Evolutionary conservation across 23 tunicate genomes (phyloP).

Genomic region (Ascidia mentula): DNA sequence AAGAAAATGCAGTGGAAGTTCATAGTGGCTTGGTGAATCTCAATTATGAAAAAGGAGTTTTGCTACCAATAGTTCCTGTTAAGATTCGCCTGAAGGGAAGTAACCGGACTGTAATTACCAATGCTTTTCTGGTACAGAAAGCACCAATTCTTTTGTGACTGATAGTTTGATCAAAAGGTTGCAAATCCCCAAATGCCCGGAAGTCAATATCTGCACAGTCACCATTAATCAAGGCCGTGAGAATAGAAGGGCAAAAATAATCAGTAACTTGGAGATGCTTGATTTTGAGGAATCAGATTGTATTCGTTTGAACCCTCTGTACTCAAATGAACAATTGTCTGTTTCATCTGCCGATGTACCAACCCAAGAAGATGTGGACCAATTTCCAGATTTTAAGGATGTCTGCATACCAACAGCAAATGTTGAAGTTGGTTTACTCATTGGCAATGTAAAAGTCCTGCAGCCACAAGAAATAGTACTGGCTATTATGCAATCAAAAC

Average conservation of each 20-base stretch:
- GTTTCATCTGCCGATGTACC: conserved; percentile 7
- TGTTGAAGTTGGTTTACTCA: conserved; percentile 18
- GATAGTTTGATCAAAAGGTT: background rate
- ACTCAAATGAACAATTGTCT: background rate
- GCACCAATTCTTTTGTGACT: conserved; percentile 22
- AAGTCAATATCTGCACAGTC: background rate
- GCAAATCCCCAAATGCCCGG: conserved; percentile 1
- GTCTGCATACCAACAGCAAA: background rate
- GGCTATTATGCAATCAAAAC: conserved; percentile 36
- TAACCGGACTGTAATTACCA: background rate
- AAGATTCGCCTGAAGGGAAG: background rate
- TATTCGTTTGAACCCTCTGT: background rate
- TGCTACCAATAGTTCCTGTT: conserved; percentile 25
- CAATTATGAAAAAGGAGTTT: background rate
- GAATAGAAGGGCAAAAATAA: background rate
- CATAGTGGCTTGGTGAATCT: conserved; percentile 3
- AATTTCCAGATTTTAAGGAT: conserved; percentile 13
- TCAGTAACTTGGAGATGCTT: background rate
- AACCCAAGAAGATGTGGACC: background rate
- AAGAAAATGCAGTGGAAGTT: background rate
- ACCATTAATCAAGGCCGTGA: background rate
- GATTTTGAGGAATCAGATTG: conserved; percentile 1
- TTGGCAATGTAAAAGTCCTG: background rate
- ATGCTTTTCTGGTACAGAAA: conserved; percentile 22
- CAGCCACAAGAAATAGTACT: conserved; percentile 9